Conservation (phyloP, 2,888 invertebrate genomes). For the Agonum fuliginosum region DNA sequence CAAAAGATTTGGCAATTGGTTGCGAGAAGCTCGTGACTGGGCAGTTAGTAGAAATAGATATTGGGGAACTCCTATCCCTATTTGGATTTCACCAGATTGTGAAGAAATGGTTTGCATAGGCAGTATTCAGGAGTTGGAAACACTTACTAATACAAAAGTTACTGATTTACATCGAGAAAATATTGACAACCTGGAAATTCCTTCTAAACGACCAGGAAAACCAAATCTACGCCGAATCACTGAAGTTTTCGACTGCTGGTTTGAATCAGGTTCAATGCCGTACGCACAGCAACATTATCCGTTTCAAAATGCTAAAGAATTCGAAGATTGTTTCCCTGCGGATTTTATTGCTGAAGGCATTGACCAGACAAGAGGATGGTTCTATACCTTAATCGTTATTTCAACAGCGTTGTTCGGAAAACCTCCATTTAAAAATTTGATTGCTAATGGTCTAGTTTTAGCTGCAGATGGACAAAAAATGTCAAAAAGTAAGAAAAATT, state of each 20-base stretch:
- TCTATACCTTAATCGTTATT: constrained; percentile 97
- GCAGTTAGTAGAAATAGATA: constrained; percentile 97
- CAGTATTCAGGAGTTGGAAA: constrained; percentile 92
- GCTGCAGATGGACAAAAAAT: constrained; percentile 99
- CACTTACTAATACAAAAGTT: constrained; percentile 87
- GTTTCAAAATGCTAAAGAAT: constrained; percentile 92
- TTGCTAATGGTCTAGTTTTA: constrained; percentile 95
- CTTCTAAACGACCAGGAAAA: constrained; percentile 87
- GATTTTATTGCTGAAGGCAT: constrained; percentile 99
- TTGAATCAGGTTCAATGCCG: constrained; percentile 99
- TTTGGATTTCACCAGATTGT: constrained; percentile 95
- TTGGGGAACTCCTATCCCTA: constrained; percentile 99
- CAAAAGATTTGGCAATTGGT: constrained; percentile 98
- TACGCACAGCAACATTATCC: constrained; percentile 98
- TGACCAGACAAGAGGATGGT: constrained; percentile 99
- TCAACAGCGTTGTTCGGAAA: constrained; percentile 97
- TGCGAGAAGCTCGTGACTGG: constrained; percentile 98
- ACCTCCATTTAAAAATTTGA: constrained; percentile 97
- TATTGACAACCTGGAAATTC: constrained; percentile 94
- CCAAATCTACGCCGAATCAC: constrained; percentile 89
- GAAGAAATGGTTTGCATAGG: constrained; percentile 96
- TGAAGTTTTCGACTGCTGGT: constrained; percentile 99
- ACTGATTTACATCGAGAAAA: constrained; percentile 96
- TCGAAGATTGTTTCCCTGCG: constrained; percentile 95
- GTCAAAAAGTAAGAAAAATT: constrained; percentile 99